These are phyloP conservation scores for Tuberolachnus salignus DNA, from an alignment of 2,888 invertebrate species.

Conservation along the genomic window DNA sequence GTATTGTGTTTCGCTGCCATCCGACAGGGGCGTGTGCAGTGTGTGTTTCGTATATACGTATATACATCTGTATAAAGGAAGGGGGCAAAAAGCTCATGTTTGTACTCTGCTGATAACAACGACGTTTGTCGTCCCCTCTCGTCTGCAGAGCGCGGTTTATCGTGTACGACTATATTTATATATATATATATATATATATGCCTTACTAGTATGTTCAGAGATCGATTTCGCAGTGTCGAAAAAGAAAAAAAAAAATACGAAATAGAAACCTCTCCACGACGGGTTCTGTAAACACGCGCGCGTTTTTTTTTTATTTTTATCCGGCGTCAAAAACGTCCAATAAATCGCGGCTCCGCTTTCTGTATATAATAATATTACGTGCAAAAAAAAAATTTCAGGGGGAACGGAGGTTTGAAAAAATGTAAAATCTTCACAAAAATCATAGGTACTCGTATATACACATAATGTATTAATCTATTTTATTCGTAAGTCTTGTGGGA, in stretches of 20 bases:
- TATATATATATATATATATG: neutral
- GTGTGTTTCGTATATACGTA: neutral
- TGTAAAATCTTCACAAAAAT: too few relatives aligned
- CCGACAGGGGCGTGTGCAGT: neutral
- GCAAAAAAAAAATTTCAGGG: too few relatives aligned
- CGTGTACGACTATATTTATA: neutral
- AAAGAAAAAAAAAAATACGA: neutral
- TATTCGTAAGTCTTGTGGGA: too few relatives aligned
- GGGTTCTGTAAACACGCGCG: slow-evolving; percentile 6
- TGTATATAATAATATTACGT: too few relatives aligned
- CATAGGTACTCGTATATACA: too few relatives aligned
- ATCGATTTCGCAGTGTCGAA: slow-evolving; percentile 28
- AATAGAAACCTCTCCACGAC: neutral
- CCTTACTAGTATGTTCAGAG: neutral
- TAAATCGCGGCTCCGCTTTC: too few relatives aligned
- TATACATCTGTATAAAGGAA: too few relatives aligned
- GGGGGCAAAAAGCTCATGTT: slow-evolving; percentile 47
- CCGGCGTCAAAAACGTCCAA: too few relatives aligned
- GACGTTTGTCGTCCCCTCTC: slow-evolving; percentile 24
- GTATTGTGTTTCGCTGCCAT: neutral
- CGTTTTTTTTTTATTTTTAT: neutral
- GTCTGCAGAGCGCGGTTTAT: slow-evolving; percentile 4
- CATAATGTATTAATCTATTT: too few relatives aligned
- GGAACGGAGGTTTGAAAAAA: too few relatives aligned
- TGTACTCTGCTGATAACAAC: slow-evolving; percentile 53